Conservation (phyloP, 1,140 invertebrate species). For the Drosophila sechellia region DNA sequence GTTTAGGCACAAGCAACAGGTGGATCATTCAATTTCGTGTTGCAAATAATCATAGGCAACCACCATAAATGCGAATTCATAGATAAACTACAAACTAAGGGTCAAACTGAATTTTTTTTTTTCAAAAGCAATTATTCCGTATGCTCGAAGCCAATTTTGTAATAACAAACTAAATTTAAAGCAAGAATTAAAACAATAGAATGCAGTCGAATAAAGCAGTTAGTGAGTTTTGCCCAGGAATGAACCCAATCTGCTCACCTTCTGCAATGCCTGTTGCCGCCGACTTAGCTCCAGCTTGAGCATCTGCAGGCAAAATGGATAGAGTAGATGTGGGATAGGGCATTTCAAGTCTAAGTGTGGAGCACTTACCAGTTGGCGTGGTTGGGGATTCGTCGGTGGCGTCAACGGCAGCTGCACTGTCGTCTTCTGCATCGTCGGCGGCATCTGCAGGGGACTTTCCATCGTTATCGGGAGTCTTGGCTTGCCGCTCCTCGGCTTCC, state of each 20-base stretch:
- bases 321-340: constrained; percentile 16
- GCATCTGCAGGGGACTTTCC: constrained; percentile 5
- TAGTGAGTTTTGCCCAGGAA: constrained; percentile 8
- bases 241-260: constrained; percentile 60
- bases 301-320: constrained; percentile 55
- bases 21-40: background rate
- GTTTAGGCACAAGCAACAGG: background rate
- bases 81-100: too few species aligned
- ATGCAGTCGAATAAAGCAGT: background rate
- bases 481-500: constrained; percentile 54
- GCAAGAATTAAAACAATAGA: background rate
- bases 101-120: too few species aligned
- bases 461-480: constrained; percentile 45
- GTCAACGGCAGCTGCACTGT: background rate
- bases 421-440: constrained; percentile 25
- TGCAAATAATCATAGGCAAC: background rate
- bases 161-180: background rate
- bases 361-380: constrained; percentile 49
- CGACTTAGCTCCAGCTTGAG: constrained; percentile 66
- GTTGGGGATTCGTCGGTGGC: constrained; percentile 17
- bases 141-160: too few species aligned
- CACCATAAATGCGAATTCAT: too few species aligned
- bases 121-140: too few species aligned
- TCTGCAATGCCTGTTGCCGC: constrained; percentile 48
- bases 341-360: background rate